Base-by-base conservation (phyloP, 2,888 invertebrate genomes). In the Cantharis flavilabris region DNA sequence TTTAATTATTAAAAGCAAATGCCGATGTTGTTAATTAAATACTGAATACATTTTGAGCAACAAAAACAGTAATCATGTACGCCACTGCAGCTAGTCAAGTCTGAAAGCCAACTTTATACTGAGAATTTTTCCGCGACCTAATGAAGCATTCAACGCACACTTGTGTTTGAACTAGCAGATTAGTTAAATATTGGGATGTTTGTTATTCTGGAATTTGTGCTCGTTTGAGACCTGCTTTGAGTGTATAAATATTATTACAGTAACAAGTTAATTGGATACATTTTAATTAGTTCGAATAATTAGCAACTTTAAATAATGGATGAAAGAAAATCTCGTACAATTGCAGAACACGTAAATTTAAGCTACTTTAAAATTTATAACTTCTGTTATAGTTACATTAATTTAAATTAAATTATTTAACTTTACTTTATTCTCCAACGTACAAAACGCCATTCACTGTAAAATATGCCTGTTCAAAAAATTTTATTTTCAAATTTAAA, bases 281-380 rank as follows among this genome's bases (percentile, higher is more conserved):
- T 81, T 83, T 82, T 83, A 82, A 82, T 83, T 83, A 83, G 82
- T 80, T 78, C 81, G 81, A 82, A 83, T 83, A 82, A 83, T 83
- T 82, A 81, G 80, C 74, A 81, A 80, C 79, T 82, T 82, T 81
- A 81, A 83, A 82, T 81, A 80, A 81, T 76, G 79, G 78, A 80
- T 72, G 79, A 78, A 78, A 78, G 75, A 75, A 80, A 80, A 78
- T 69, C 71, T 69, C 33, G 72, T 73, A 76, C 73, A 75, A 75
- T 75, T 77, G 75, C 72, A 74, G 72, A 69, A 72, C 75, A 71
- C 71, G 71, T 72, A 71, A 78, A 76, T 76, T 75, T 73, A 67
- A 78, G 73, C 70, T 73, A 76, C 70, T 76, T 69, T 70, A 78
- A 78, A 76, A 78, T 76, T 76, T 76, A 75, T 71, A 73, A 76